phyloP scores from a whole-genome alignment of 2,888 invertebrate species.

The Cataglyphis livida region DNA sequence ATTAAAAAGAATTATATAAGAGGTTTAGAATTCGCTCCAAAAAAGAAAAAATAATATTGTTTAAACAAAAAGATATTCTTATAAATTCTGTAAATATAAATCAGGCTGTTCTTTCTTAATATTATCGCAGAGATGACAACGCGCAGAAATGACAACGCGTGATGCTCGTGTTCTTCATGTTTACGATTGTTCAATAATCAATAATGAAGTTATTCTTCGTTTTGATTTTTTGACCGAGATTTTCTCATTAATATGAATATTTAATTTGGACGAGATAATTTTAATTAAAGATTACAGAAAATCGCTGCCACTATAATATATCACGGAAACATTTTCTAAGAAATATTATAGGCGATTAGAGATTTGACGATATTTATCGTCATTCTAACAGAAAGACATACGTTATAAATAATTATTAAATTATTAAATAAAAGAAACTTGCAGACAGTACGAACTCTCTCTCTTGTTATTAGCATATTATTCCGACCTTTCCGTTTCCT shows the following conservation, averaged over 20 bases:
- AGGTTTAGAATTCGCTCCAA: conserved; percentile 92
- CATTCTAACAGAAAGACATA: neutral
- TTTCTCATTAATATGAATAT: neutral
- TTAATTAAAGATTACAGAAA: conserved; percentile 23
- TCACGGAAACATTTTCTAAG: conserved; percentile 7
- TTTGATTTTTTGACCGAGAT: neutral
- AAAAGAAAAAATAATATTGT: conserved; percentile 86
- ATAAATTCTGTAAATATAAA: neutral
- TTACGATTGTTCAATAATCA: neutral
- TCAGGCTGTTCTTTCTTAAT: neutral
- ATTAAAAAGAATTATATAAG: conserved; percentile 91
- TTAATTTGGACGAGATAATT: neutral
- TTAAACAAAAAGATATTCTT: conserved; percentile 33
- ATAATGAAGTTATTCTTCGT: neutral
- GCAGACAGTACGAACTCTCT: neutral
- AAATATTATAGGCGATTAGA: conserved; percentile 1
- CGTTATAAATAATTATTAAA: neutral
- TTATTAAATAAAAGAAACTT: conserved; percentile 40
- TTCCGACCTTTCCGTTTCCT: neutral
- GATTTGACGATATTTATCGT: neutral
- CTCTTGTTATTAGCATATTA: conserved; percentile 12
- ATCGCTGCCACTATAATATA: conserved; percentile 20
- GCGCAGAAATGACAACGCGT: neutral
- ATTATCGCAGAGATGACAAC: neutral
- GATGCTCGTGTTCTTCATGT: neutral